Evolutionary conservation across 2,113 vertebrate species (phyloP), one percentile per base, ranked within the genome.

Genomic region (Lontra canadensis): DNA sequence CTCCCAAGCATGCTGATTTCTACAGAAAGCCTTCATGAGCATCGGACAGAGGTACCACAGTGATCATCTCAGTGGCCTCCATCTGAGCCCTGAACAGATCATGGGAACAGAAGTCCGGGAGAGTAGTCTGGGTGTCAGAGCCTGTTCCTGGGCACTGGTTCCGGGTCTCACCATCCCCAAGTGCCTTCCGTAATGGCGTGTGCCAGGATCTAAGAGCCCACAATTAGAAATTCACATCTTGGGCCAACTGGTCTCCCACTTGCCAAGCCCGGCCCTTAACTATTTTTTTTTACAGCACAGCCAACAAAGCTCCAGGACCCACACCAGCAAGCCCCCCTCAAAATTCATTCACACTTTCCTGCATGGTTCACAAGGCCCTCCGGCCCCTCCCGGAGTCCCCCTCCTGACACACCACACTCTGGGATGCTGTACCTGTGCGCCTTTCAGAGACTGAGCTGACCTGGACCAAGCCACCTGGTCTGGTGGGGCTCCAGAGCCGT

Each of bases 41-140:
- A n/a, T 25, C 55, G 8, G 3, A 71, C 55, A 69, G 84, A n/a
- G 39, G 42, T 73, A 20, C 49, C n/a, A 69, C 47, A 52, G 4
- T 3, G 31, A 29, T 23, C 9, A 42, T 12, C 1, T 42, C 36
- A 6, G 20, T 12, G 52, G 47, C 81, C 44, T 26, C 0, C 1
- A 34, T 92, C 61, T 25, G 65, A 55, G 55, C 12, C 0, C 2
- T 47, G 4, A 63, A 31, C 73, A 29, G 67, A 39, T 15, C 86
- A 1, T 21, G 1, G 0, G 26, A 23, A 52, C 36, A 7, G 52
- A 57, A 55, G 67, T n/a, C 23, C 0, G 1, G 7, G 31, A 73
- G 42, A 26, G 44, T 0, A 9, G 42, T 57, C 67, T 47, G 55
- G 79, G 21, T 47, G 34, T 31, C 63, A 90, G 49, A 39, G 42